Evolutionary conservation across 1,140 invertebrate genomes (phyloP).

Genomic region (Aphelenchoides besseyi): DNA sequence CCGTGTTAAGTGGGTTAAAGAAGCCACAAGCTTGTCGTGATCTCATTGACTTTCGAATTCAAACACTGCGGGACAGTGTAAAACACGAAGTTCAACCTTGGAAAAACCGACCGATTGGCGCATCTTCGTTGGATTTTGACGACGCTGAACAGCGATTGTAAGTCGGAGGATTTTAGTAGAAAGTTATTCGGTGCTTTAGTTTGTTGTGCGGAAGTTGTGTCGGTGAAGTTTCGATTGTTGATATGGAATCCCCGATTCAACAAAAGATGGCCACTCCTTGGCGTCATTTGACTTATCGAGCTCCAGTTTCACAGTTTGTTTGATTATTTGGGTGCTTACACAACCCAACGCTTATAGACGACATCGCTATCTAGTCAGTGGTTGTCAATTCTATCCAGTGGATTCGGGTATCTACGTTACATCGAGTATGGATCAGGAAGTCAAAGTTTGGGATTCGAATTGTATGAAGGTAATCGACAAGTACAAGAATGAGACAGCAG

Average conservation of each 20-base stretch:
- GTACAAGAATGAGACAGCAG: slow-evolving; percentile 9
- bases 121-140: not conserved
- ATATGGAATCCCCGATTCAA: not conserved
- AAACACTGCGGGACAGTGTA: not conserved
- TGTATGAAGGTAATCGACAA: not conserved
- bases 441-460: slow-evolving; percentile 9
- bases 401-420: slow-evolving; percentile 1
- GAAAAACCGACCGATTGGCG: slow-evolving; percentile 2
- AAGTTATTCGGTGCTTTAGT: not conserved
- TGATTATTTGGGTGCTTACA: not conserved
- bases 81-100: not conserved
- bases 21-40: not conserved
- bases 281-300: not conserved
- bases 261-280: not conserved
- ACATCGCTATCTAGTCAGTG: not conserved
- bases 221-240: slow-evolving; percentile 8
- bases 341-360: not conserved
- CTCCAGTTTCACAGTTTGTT: not conserved
- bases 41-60: not conserved
- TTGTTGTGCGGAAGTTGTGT: slow-evolving; percentile 13
- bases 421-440: not conserved
- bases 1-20: not conserved
- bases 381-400: slow-evolving; percentile 10
- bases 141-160: slow-evolving; percentile 4
- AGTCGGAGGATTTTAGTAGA: not conserved